A percentile compares a stretch with the other conserved stretches of the same genome.
Evolutionary conservation across 2,113 vertebrate genomes (phyloP).

Genomic region (Prinia subflava): DNA sequence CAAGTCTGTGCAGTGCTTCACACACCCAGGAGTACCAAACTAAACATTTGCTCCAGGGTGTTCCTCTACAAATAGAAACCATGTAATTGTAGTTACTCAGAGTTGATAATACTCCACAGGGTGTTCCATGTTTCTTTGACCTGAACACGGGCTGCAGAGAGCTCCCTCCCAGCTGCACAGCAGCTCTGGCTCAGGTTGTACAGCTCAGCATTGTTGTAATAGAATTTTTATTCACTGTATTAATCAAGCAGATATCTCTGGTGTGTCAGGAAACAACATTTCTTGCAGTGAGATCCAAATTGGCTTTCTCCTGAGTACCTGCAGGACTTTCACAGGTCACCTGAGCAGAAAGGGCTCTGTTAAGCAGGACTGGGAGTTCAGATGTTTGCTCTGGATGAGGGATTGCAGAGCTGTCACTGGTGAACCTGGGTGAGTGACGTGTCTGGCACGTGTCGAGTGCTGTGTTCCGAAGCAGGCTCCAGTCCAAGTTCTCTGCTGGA

Average conservation of each 20-base stretch:
- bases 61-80: background rate
- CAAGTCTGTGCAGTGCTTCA: background rate
- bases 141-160: background rate
- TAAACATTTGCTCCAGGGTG: background rate
- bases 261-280: background rate
- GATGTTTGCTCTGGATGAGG: background rate
- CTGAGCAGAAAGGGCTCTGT: background rate
- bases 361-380: background rate
- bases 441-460: background rate
- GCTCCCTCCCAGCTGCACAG: background rate
- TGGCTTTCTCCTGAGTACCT: background rate
- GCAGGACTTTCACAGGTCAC: background rate
- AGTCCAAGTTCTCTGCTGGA: background rate
- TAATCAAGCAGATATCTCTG: background rate
- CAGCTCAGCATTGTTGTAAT: rapidly evolving
- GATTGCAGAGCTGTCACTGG: background rate
- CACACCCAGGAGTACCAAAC: background rate
- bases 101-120: background rate
- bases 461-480: background rate
- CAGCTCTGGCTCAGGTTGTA: background rate
- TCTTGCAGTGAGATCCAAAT: background rate
- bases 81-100: background rate
- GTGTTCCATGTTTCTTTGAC: background rate
- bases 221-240: background rate
- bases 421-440: background rate